Percentiles rank a stretch among this genome's conserved stretches.
phyloP scores from a whole-genome alignment of 1,140 invertebrate species.

The Euura saliciscinereae region DNA sequence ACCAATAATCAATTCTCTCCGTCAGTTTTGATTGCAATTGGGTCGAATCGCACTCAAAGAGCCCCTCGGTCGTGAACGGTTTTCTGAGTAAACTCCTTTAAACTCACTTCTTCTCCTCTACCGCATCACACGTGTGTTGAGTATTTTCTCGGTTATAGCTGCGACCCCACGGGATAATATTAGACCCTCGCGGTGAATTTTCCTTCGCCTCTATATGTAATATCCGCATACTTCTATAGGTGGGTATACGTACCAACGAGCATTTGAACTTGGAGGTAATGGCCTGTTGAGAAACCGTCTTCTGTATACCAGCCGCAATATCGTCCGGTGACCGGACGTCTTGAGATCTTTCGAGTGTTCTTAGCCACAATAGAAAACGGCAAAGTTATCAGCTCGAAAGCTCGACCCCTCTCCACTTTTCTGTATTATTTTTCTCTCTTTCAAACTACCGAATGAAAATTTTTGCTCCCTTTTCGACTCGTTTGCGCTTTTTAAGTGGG shows the following conservation, averaged over 20 bases:
- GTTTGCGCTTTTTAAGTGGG: conserved; percentile 5
- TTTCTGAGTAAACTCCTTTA: no score
- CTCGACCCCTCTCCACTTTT: background rate
- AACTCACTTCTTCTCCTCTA: no score
- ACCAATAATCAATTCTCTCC: no score
- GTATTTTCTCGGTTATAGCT: no score
- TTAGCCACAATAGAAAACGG: background rate
- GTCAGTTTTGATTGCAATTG: no score
- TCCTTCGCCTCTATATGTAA: no score
- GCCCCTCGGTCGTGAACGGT: no score
- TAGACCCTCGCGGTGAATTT: no score
- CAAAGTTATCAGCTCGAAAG: conserved; percentile 2
- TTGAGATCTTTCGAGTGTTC: background rate
- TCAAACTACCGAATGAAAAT: background rate
- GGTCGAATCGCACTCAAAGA: no score
- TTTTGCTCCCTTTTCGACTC: background rate
- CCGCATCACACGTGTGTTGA: no score
- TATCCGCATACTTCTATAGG: no score
- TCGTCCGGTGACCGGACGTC: background rate
- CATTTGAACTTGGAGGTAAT: background rate
- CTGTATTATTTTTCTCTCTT: background rate
- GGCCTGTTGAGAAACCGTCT: background rate
- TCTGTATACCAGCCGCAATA: background rate
- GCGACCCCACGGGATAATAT: no score
- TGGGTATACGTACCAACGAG: background rate